Base-by-base conservation (phyloP, 2,888 invertebrate species). In the Volucella inanis region DNA sequence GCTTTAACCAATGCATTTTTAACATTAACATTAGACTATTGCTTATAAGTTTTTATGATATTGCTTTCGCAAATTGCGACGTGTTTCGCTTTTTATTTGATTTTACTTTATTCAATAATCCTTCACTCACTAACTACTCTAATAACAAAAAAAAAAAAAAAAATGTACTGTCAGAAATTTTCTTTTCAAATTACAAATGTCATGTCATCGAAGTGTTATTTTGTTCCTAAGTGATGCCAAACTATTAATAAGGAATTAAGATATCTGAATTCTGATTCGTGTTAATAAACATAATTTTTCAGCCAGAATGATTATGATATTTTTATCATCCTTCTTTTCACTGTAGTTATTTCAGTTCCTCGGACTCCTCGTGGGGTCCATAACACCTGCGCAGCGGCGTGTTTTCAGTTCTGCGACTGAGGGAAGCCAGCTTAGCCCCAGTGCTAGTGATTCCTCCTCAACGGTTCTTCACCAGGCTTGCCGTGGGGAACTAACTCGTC, bases 131-230 rank as follows among this genome's bases (percentile, higher is more conserved):
- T 47, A 14, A 18, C 39, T 47, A 14, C 41, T 50, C 54, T n/a
- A n/a, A n/a, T n/a, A n/a, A n/a, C n/a, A n/a, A n/a, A n/a, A 75
- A 70, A 82, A 10, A 64, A 62, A 22, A 75, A 81, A 74, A 76
- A 71, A 67, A 57, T 47, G 14, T 10, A 31, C 38, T 67, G 75
- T 75, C 65, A 75, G 14, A 57, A 43, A 22, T 64, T 65, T 65
- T 55, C 41, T 22, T 43, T 12, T 39, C 54, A 50, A 39, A 14
- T 31, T 14, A 31, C 22, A 70, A 9, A 10, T 59, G 67, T 59
- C 76, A 76, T 11, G 41, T 4, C 10, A 14, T 62, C 31, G 31
- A 10, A 14, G 3, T n/a, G 39, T 3, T 31, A 14, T 22, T 41
- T 67, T 54, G 1, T 4, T 11, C 12, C 18, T 22, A 0, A 67